Evolutionary conservation across 2,888 invertebrate species (phyloP), one percentile per base, ranked within the genome.

Genomic region (Tanaodytes sp.): DNA sequence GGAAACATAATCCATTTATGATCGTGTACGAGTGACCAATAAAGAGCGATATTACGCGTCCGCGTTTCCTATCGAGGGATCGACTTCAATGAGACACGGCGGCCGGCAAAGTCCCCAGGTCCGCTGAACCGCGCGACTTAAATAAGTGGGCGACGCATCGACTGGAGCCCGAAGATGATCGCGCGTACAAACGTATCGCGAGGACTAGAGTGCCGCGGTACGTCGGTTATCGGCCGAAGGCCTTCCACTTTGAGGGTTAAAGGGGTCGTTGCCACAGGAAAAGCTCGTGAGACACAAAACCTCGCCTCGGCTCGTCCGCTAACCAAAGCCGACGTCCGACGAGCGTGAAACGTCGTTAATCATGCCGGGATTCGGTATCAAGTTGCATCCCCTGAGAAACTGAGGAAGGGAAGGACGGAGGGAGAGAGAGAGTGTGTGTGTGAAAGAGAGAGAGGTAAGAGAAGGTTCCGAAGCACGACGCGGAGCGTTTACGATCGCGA

Each of bases 331-430:
- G 78, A 79, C 78, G 77, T 78, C 76, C 76, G 76, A 77, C 75
- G 79, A 77, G 79, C 79, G 77, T 78, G 82, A 79, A 80, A 79
- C 77, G 78, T 82, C 81, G 81, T 83, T 83, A 82, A 83, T 83
- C 82, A 82, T 80, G 75, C 62, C 68, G 71, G 79, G 80, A 81
- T 82, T 81, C 78, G 77, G 79, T 83, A 83, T 83, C 80, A 82
- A 82, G 81, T 83, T 83, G 81, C 83, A 82, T 79, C 78, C 80
- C 79, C 75, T 76, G 68, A 63, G 69, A 62, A n/a, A n/a, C n/a
- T n/a, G n/a, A n/a, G n/a, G n/a, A n/a, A n/a, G n/a, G n/a, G n/a
- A n/a, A n/a, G n/a, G n/a, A n/a, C n/a, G n/a, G n/a, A n/a, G n/a
- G n/a, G n/a, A n/a, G n/a, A n/a, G n/a, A n/a, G n/a, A n/a, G n/a